Percentiles rank a stretch among this genome's conserved stretches.
These are phyloP conservation scores for Drosophila paranaensis DNA, from an alignment of 2,888 invertebrate genomes.

Conservation along the genomic window DNA sequence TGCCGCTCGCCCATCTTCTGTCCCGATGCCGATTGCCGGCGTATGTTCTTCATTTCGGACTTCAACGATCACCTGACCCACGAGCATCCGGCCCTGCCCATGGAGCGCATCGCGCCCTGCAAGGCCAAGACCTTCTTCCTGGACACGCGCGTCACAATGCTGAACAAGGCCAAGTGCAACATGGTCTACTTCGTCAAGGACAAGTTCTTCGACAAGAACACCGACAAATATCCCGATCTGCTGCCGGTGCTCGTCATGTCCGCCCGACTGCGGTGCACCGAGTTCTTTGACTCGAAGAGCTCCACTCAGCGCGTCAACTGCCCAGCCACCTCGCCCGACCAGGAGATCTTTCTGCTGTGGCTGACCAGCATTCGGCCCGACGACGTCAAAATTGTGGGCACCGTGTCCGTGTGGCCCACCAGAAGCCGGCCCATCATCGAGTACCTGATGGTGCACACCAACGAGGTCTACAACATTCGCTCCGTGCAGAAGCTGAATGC, in stretches of 20 bases:
- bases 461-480: slow-evolving; percentile 75
- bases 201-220: slow-evolving; percentile 70
- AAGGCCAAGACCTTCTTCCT: slow-evolving; percentile 79
- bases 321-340: not conserved
- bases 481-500: slow-evolving; percentile 52
- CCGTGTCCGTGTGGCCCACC: slow-evolving; percentile 75
- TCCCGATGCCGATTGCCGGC: slow-evolving; percentile 72
- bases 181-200: slow-evolving; percentile 75
- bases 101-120: slow-evolving; percentile 73
- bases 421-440: slow-evolving; percentile 42
- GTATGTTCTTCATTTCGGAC: slow-evolving; percentile 76
- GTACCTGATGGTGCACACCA: slow-evolving; percentile 73
- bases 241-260: slow-evolving; percentile 82
- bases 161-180: slow-evolving; percentile 72
- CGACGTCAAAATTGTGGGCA: slow-evolving; percentile 63
- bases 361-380: slow-evolving; percentile 73
- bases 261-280: slow-evolving; percentile 58
- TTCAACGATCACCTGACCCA: slow-evolving; percentile 77
- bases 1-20: slow-evolving; percentile 73
- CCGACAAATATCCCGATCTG: slow-evolving; percentile 65
- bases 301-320: not conserved
- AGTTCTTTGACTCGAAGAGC: slow-evolving; percentile 39
- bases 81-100: slow-evolving; percentile 73
- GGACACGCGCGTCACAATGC: slow-evolving; percentile 62
- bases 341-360: slow-evolving; percentile 77